Evolutionary conservation across 1,140 invertebrate species (phyloP), one percentile per base, ranked within the genome.

Genomic region (Protaetia brevitarsis): DNA sequence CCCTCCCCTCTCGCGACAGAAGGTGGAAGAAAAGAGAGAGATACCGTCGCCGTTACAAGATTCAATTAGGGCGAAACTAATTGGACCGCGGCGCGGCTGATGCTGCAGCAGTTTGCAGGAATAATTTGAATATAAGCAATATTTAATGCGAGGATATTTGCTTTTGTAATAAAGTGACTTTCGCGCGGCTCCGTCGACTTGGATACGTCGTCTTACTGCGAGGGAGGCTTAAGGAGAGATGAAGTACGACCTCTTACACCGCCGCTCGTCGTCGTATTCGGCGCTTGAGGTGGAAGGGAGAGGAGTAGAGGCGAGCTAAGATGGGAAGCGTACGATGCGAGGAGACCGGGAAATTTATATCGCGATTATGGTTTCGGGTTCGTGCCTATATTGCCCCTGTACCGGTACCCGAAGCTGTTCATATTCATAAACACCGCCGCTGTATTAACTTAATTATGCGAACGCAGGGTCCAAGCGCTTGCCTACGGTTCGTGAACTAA

Each of bases 91-190:
- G 67, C n/a, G n/a, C 64, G 70, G 63, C 68, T 63, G 66, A 59
- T 62, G 65, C 65, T 60, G 64, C 61, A 66, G 41, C 41, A 65
- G 67, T 68, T 68, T 65, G 68, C 65, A 66, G 69, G 73, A 73
- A 74, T 76, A 76, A 75, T 74, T 76, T 75, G 72, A 76, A 76
- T 76, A 74, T 76, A 73, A 76, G 74, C 71, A 73, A 70, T 74
- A 75, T 74, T 76, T 74, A 76, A 76, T 73, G 69, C 73, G 66
- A 67, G 70, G 69, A 71, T 74, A 74, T 73, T 73, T 75, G 73
- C 69, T 71, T 73, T 74, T 74, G 68, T 74, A 69, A 72, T 73
- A 69, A 69, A 70, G 66, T 61, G 69, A 67, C 66, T 69, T 37
- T 65, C 31, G 2, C 13, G 26, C 21, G 27, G 56, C 27, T 26